These are phyloP conservation scores for Diarsia brunnea DNA, from an alignment of 2,888 invertebrate genomes.

Conservation along the genomic window DNA sequence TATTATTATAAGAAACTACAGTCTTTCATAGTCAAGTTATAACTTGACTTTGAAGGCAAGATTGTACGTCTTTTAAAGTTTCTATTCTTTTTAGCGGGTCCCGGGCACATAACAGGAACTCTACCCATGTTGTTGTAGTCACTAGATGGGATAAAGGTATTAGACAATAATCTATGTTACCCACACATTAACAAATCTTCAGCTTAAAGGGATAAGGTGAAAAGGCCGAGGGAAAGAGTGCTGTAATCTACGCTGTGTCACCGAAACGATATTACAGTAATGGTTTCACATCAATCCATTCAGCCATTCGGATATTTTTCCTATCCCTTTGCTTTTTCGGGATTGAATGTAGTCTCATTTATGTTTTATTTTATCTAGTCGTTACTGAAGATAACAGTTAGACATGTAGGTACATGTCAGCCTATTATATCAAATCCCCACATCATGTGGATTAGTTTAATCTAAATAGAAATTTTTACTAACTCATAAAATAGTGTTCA, in stretches of 20 bases:
- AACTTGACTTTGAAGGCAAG: not conserved
- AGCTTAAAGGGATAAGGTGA: constrained; percentile 1
- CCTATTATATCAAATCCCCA: not conserved
- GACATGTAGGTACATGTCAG: not conserved
- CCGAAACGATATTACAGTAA: constrained; percentile 30
- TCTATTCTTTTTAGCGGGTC: too few relatives aligned
- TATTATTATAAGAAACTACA: too few relatives aligned
- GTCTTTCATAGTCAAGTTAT: too few relatives aligned
- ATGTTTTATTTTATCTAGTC: not conserved
- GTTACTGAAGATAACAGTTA: not conserved
- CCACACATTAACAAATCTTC: constrained; percentile 28
- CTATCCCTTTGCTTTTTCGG: not conserved
- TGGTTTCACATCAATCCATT: constrained; percentile 20
- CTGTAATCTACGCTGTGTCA: constrained; percentile 6
- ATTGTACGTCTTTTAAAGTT: too few relatives aligned
- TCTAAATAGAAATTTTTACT: constrained; percentile 24
- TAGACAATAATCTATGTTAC: constrained; percentile 10
- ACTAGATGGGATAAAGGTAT: not conserved
- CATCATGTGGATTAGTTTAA: constrained; percentile 30
- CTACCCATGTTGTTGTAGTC: not conserved
- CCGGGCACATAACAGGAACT: too few relatives aligned
- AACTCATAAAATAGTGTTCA: constrained; percentile 9
- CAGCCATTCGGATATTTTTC: constrained; percentile 2
- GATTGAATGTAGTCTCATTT: constrained; percentile 3
- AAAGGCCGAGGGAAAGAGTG: constrained; percentile 5